Evolutionary conservation across 2,113 vertebrate genomes (phyloP).

Genomic region (Hippocampus zosterae): DNA sequence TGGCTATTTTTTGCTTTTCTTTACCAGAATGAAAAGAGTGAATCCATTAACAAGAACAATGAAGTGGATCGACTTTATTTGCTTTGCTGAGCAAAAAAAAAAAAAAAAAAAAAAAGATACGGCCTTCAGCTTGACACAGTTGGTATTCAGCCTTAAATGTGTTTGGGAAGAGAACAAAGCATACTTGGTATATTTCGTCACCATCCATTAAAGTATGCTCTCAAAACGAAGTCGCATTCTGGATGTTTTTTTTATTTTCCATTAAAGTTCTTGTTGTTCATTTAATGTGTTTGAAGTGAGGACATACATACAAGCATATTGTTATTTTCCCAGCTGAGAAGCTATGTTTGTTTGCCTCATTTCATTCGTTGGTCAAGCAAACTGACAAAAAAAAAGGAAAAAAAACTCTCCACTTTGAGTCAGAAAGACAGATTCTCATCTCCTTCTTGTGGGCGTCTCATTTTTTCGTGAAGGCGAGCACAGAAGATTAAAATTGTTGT

Average conservation of each 20-base stretch:
- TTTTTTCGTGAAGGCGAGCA: constrained; percentile 74
- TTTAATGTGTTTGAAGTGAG: background rate
- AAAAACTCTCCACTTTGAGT: constrained; percentile 38
- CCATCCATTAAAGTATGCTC: background rate
- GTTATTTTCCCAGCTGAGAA: background rate
- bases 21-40: background rate
- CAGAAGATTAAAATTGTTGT: constrained; percentile 83
- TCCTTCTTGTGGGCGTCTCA: constrained; percentile 72
- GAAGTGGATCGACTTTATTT: background rate
- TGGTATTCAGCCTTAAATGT: background rate
- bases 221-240: background rate
- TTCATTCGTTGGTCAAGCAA: constrained; percentile 39
- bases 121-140: background rate
- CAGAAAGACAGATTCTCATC: constrained; percentile 64
- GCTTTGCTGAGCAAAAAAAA: background rate
- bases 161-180: background rate
- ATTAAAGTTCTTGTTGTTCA: background rate
- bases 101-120: background rate
- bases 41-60: background rate
- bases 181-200: background rate
- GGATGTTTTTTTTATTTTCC: background rate
- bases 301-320: background rate
- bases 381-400: constrained; percentile 27
- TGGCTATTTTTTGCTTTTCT: background rate
- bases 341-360: constrained; percentile 12